phyloP scores from a whole-genome alignment of 2,113 vertebrate species.

The Strix aluco region DNA sequence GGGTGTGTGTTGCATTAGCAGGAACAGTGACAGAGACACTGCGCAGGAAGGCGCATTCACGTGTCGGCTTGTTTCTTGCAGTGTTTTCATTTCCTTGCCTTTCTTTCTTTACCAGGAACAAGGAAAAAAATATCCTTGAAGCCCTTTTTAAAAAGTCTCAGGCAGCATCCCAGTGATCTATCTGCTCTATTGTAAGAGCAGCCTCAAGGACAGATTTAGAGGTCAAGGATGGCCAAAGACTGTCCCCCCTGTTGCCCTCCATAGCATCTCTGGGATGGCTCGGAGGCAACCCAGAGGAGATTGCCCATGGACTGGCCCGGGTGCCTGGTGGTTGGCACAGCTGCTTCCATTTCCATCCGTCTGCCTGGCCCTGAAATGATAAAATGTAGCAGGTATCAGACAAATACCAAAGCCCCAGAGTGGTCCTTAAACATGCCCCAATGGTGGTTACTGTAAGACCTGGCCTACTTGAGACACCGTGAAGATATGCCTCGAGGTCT shows the following conservation, averaged over 20 bases:
- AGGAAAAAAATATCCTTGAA: neutral
- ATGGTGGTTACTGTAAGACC: neutral
- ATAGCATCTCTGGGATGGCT: neutral
- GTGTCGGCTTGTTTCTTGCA: neutral
- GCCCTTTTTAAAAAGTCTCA: neutral
- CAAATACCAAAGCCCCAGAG: neutral
- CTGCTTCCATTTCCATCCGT: neutral
- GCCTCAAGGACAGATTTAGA: neutral
- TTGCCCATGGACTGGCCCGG: neutral
- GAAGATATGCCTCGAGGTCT: neutral
- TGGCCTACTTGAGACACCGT: neutral
- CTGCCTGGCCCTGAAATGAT: neutral
- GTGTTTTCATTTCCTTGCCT: neutral
- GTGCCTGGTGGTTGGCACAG: neutral
- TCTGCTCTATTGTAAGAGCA: neutral
- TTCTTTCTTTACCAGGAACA: neutral
- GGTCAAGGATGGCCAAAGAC: neutral
- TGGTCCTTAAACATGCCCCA: neutral
- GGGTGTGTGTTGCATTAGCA: constrained; percentile 1
- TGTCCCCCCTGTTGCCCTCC: accelerated
- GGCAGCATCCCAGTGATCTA: neutral
- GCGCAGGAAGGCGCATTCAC: neutral
- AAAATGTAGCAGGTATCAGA: neutral
- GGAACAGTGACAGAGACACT: neutral
- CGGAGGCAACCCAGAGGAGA: neutral